Base-by-base conservation (phyloP, 2,113 vertebrate genomes). In the Tragulus kanchil region DNA sequence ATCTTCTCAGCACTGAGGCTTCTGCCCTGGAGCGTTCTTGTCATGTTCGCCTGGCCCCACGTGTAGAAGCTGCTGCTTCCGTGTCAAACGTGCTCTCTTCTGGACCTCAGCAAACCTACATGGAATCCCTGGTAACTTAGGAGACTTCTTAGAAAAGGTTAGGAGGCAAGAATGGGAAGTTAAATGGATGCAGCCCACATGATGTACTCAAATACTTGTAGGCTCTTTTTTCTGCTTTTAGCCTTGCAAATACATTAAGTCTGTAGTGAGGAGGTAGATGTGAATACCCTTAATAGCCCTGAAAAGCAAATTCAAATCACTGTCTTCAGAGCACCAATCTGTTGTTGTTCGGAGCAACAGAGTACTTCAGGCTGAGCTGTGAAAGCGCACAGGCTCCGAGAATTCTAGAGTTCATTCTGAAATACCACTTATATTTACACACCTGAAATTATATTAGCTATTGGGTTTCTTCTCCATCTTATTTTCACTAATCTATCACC, bases 241-340 rank as follows among this genome's bases (percentile, higher is more conserved):
- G 67, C 45, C 61, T 82, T 58, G 65, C 50, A 78, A 85, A 82
- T 61, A 23, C 64, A 82, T 85, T 93, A 82, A 85, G 71, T 90
- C 64, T 71, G 56, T 42, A 93, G 94, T 78, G 92, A 95, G 85
- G 90, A 96, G 6, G 77, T 78, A 89, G 14, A 81, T 54, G 52
- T 84, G 75, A 97, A 95, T 88, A 71, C 42, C 75, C 62, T 85
- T 67, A 92, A 89, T 42, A 93, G 69, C 61, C 25, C 94, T 93
- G 82, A 87, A 95, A 94, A 94, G 92, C 93, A 96, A 97, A 97
- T 96, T 59, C 89, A 90, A 64, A 95, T 94, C 54, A 85, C 73
- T 88, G 94, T 93, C 78, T 61, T 83, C 65, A 92, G 82, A 95
- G 90, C 82, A 90, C 85, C 88, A 78, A 65, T 90, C 90, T 45